Percentiles rank a stretch among this genome's conserved stretches.
phyloP scores from a whole-genome alignment of 2,888 invertebrate species.

The Netelia inedita region DNA sequence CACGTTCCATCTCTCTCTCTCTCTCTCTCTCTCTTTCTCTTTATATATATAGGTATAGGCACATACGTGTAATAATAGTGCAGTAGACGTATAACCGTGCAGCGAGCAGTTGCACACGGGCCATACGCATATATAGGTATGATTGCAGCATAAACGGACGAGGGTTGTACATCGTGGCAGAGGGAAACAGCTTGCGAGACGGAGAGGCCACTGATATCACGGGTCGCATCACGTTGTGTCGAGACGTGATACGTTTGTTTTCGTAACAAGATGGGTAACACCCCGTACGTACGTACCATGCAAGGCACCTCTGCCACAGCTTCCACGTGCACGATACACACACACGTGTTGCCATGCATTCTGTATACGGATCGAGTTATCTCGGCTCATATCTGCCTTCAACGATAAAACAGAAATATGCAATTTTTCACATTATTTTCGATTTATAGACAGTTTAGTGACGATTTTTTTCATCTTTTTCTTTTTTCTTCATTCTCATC shows the following conservation, averaged over 20 bases:
- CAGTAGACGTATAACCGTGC: neutral
- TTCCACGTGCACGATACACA: conserved; percentile 45
- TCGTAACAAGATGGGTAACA: conserved; percentile 80
- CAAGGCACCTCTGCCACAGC: conserved; percentile 50
- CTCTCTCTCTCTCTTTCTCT: too few species aligned
- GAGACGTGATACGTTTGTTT: conserved; percentile 82
- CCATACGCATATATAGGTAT: conserved; percentile 20
- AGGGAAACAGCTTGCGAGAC: conserved; percentile 40
- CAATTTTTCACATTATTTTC: too few species aligned
- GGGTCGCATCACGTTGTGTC: conserved; percentile 78
- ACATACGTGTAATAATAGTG: neutral
- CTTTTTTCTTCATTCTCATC: neutral
- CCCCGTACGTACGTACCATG: conserved; percentile 65
- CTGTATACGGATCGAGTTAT: conserved; percentile 17
- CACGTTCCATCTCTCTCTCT: neutral
- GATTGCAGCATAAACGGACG: neutral
- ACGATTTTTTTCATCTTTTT: too few species aligned
- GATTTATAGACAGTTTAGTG: too few species aligned
- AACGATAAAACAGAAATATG: neutral
- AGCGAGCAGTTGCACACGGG: conserved; percentile 1
- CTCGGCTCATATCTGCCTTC: conserved; percentile 7
- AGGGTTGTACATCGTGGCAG: conserved; percentile 33
- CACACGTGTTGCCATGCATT: conserved; percentile 13
- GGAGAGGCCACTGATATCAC: conserved; percentile 73
- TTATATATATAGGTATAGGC: too few species aligned